A percentile compares a stretch with the other conserved stretches of the same genome.
phyloP scores from a whole-genome alignment of 1,140 invertebrate species.

The Drosophila teissieri region DNA sequence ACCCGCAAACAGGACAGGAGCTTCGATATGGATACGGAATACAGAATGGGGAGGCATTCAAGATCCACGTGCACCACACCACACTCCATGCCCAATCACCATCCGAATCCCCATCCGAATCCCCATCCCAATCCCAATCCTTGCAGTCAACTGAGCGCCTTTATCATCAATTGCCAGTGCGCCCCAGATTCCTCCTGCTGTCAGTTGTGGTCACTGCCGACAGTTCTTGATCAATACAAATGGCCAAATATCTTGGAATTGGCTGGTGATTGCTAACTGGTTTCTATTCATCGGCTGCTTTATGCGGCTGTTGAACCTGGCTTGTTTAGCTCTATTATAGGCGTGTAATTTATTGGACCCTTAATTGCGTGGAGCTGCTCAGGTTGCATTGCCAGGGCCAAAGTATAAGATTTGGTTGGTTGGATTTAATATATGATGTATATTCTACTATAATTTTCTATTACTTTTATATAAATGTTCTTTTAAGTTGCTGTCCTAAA shows the following conservation, averaged over 20 bases:
- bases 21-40: neutral
- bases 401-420: neutral
- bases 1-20: slow-evolving; percentile 6
- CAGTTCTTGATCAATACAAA: slow-evolving; percentile 53
- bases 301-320: slow-evolving; percentile 8
- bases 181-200: slow-evolving; percentile 1
- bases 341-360: slow-evolving; percentile 12
- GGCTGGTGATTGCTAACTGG: slow-evolving; percentile 25
- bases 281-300: slow-evolving; percentile 13
- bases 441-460: no score
- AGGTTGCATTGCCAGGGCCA: neutral
- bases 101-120: neutral
- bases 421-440: no score
- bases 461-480: no score
- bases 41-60: slow-evolving; percentile 3
- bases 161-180: slow-evolving; percentile 53
- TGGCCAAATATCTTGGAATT: slow-evolving; percentile 45
- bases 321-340: slow-evolving; percentile 12
- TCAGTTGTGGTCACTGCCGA: slow-evolving; percentile 35
- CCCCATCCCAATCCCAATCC: neutral
- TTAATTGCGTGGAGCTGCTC: neutral
- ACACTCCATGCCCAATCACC: neutral
- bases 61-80: slow-evolving; percentile 29
- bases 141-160: slow-evolving; percentile 43
- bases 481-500: no score